Conservation (phyloP, 2,113 vertebrate species). For the Mohoua ochrocephala region DNA sequence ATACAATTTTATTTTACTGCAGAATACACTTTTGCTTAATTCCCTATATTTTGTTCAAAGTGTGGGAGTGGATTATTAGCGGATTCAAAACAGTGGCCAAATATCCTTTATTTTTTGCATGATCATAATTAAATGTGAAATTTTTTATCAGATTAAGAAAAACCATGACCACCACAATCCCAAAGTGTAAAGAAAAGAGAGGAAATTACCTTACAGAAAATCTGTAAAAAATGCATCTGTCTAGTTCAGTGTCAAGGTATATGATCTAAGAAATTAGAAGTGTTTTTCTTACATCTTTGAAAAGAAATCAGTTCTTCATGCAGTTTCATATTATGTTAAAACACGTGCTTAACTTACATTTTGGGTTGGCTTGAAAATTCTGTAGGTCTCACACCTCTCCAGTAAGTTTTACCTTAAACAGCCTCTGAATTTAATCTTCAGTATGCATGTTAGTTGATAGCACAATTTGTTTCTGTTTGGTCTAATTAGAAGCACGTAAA, state of each 20-base stretch:
- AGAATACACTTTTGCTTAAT: background rate
- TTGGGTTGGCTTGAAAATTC: background rate
- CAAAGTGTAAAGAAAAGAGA: background rate
- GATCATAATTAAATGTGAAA: background rate
- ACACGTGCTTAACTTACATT: accelerated
- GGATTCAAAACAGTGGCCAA: background rate
- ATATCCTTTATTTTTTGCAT: background rate
- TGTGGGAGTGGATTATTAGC: background rate
- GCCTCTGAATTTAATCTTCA: background rate
- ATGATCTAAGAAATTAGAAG: background rate
- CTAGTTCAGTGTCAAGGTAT: background rate
- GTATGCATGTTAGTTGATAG: background rate
- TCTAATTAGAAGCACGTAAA: background rate
- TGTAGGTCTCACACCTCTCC: background rate
- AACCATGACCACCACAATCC: background rate
- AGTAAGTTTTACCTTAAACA: background rate
- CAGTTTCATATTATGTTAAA: background rate
- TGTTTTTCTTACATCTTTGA: background rate
- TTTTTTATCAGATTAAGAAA: background rate
- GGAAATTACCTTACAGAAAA: background rate
- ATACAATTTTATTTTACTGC: background rate
- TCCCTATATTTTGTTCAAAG: background rate
- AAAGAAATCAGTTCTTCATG: background rate
- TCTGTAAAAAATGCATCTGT: background rate
- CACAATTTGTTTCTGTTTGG: background rate